These are phyloP conservation scores for Resseliella maxima DNA, from an alignment of 2,888 invertebrate genomes.

Conservation along the genomic window DNA sequence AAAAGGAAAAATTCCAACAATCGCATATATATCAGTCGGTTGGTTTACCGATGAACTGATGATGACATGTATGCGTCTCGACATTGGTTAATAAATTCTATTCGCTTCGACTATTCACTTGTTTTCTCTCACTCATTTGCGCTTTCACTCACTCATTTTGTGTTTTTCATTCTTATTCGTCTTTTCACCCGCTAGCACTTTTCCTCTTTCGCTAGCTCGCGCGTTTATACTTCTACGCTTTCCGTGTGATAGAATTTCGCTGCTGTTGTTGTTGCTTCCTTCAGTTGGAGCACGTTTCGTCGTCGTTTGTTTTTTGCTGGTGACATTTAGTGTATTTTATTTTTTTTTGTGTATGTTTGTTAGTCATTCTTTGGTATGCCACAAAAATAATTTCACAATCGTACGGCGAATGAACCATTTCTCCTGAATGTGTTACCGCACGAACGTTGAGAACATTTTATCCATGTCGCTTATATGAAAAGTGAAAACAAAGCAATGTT, in stretches of 20 bases:
- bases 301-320: neutral
- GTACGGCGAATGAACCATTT: slow-evolving; percentile 9
- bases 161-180: no score
- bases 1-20: slow-evolving; percentile 28
- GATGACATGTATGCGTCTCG: slow-evolving; percentile 53
- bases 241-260: neutral
- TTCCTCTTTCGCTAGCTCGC: no score
- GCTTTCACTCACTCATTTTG: slow-evolving; percentile 1
- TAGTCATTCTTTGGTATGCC: neutral
- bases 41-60: slow-evolving; percentile 47
- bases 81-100: slow-evolving; percentile 37
- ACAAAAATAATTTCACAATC: slow-evolving; percentile 21
- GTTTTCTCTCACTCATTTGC: neutral
- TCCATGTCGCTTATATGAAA: slow-evolving; percentile 14
- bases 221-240: neutral
- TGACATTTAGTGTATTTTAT: neutral
- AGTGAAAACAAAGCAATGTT: slow-evolving; percentile 28
- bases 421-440: neutral
- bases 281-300: neutral
- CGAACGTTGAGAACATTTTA: neutral
- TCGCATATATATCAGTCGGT: slow-evolving; percentile 44
- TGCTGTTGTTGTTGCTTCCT: neutral
- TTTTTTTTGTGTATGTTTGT: neutral
- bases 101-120: neutral
- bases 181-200: no score